Evolutionary conservation across 1,140 invertebrate genomes (phyloP), one percentile per base, ranked within the genome.

Genomic region (Drosophila guanche): DNA sequence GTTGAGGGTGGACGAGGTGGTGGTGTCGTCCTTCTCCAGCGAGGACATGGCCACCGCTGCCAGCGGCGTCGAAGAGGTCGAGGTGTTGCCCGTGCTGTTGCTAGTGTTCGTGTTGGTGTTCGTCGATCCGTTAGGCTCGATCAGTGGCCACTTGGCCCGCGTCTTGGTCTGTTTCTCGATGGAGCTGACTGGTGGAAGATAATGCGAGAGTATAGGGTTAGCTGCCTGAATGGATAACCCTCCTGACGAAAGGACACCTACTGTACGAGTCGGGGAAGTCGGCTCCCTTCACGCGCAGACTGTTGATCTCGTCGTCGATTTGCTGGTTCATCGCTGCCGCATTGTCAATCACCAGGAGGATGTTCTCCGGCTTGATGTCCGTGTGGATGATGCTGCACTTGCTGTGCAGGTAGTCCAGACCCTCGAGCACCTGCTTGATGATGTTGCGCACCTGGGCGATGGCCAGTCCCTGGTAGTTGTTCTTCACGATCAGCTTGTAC

Each of bases 281-380:
- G 16, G 81, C 56, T 93, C 94, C 89, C 94, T 94, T 56, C 93
- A 93, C 80, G 90, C 93, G 81, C 95, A 95, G 88, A 95, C 95
- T 92, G 95, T 95, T 90, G 95, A 96, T 91, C 96, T 96, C 92
- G 95, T 97, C 53, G 96, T 97, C 62, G 96, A 97, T 79, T 96
- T 98, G 91, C 96, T 98, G 84, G 97, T 95, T 79, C 97, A 93
- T 62, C 95, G 97, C 66, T 94, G 95, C 63, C 96, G 97, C 79
- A 98, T 94, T 92, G 96, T 97, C 79, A 96, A 91, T 74, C 92
- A 97, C 98, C 71, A 99, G 93, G 40, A 99, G 93, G 52, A 99
- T 98, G 94, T 99, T 99, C 93, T 99, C 99, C 54, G 99, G 99
- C 92, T 99, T 99, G 77, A 99, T 99, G 91, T 99, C 99, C 29